Base-by-base conservation (phyloP, 1,140 invertebrate species). In the Drosophila nannoptera region DNA sequence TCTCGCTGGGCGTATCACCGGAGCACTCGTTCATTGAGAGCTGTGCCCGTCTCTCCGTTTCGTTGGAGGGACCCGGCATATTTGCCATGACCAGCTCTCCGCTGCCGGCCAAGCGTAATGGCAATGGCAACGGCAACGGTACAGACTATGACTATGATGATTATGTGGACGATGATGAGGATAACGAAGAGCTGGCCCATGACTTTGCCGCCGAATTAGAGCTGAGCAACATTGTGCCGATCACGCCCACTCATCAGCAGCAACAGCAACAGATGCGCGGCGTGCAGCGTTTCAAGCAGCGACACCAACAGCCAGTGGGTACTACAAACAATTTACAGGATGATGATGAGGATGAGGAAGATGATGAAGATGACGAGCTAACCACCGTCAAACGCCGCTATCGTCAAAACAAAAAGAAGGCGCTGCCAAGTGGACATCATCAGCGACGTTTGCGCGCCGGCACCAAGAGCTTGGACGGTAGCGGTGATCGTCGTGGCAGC, bases 21-120 rank as follows among this genome's bases (percentile, higher is more conserved):
- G 95, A 96, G 90, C 95, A 96, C 78, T 95, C 94, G 22, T 91
- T 96, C 46, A 91, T 96, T 7, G 95, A 97, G 90, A 96, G 94
- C 71, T 97, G 95, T 88, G 96, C 95, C 7, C 91, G 96, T 38
- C 92, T 97, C 14, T 96, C 95, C 16, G 95, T 96, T 42, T 96
- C 95, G 62, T 90, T 97, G 45, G 96, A 97, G 90, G 96, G 88
- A 22, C 88, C 88, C 4, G 86, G 87, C 48, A 74, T 89, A 59
- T 88, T 82, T 68, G 78, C 77, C 60, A 61, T 90, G 73, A 89
- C 88, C 48, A 89, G 88, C 11, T 89, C 87, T 0, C 87, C 87
- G 5, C 49, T 89, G 56, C 87, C 87, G 7, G 61, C 78, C 12
- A 84, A 84, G 48, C 80, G 75, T 6, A 78, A 66, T 55, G 73